Base-by-base conservation (phyloP, 1,140 invertebrate species). In the Hyles euphorbiae region DNA sequence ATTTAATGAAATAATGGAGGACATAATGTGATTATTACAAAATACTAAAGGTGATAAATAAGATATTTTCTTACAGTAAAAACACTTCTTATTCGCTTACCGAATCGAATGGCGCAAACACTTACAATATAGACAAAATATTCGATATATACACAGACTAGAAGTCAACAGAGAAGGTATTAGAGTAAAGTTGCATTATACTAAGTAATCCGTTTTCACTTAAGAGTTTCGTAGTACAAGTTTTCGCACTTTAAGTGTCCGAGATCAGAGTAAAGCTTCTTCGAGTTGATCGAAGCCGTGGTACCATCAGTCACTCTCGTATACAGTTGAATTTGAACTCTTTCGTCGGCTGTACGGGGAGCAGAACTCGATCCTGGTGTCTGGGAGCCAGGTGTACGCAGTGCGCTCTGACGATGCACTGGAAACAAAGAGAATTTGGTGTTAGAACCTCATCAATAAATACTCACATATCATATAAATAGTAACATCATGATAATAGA, bases 361-460 rank as follows among this genome's bases (percentile, higher is more conserved):
- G 56, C 68, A 72, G 74, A 87, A 88, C 65, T 86, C 86, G 10
- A 86, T 76, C 67, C 84, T 84, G 73, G 79, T 85, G 60, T 83
- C 83, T 34, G 84, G 87, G 36, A 90, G 72, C 87, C 87, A 89
- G 74, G 85, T 81, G 75, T 89, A 89, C 87, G 88, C 88, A 89
- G 88, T 67, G 80, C 88, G 81, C 66, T 90, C 87, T 56, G 83
- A 76, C 34, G 88, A 87, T 61, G 88, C 81, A 81, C 88, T 90
- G 83, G 46, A 88, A 88, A 53, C 59, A 66, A 63, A 61, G 52
- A 74, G 72, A 63, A 63, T 63, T 48, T 56, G 1, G 51, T 4
- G 50, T 33, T 33, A n/a, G 22, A 12, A 54, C 40, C 36, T 8
- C 4, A 40, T 40, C 8, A 40, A 8, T 8, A 40, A 1, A 40